phyloP scores from a whole-genome alignment of 2,797 vertebrate genomes.

The Decapterus maruadsi region DNA sequence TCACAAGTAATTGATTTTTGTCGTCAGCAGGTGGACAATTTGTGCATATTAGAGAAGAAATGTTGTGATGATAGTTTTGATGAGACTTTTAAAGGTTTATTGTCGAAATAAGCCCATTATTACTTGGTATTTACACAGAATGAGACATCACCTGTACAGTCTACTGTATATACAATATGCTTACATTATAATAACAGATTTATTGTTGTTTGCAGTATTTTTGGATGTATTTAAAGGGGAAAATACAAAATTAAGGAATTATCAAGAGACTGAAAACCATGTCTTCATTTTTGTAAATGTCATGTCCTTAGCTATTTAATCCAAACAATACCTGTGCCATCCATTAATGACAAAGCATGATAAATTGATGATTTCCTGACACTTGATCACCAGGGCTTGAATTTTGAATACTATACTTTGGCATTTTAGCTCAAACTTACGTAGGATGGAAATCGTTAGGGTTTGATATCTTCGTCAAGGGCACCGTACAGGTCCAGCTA shows the following conservation, averaged over 20 bases:
- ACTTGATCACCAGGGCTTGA: too few relatives aligned
- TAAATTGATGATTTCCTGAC: too few relatives aligned
- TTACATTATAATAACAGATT: neutral
- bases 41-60: conserved; percentile 1
- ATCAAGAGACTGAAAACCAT: neutral
- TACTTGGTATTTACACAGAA: neutral
- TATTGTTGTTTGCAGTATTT: neutral
- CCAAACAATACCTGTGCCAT: neutral
- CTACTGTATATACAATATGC: neutral
- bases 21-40: conserved; percentile 16
- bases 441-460: too few relatives aligned
- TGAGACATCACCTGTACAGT: neutral
- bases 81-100: neutral
- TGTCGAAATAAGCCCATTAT: neutral
- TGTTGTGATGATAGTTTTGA: neutral
- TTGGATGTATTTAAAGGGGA: neutral
- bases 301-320: neutral
- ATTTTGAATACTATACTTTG: too few relatives aligned
- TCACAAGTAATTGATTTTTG: conserved; percentile 19
- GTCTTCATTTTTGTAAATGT: neutral
- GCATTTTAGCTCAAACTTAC: too few relatives aligned
- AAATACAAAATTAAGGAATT: neutral
- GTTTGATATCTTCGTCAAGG: too few relatives aligned
- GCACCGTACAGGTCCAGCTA: too few relatives aligned
- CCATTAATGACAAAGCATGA: too few relatives aligned